A percentile compares a stretch with the other conserved stretches of the same genome.
Evolutionary conservation across 2,113 vertebrate species (phyloP).

Genomic region (Ranitomeya variabilis): DNA sequence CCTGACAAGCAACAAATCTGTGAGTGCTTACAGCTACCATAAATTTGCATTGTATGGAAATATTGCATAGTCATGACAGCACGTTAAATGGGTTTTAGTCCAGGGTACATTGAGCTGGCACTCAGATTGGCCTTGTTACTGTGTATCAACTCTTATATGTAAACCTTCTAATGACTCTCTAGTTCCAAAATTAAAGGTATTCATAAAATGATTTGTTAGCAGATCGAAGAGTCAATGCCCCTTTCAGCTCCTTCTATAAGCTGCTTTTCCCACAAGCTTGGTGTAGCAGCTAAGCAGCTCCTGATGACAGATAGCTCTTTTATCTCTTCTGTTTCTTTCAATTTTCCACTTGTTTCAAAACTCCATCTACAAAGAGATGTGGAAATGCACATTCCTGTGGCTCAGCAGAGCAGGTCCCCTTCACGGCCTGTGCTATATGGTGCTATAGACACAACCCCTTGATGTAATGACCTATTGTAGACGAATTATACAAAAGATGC

Average conservation of each 20-base stretch:
- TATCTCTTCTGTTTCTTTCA: constrained; percentile 40
- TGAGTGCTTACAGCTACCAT: no score
- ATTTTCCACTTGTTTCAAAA: constrained; percentile 46
- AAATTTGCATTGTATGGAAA: no score
- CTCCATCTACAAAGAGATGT: constrained; percentile 39
- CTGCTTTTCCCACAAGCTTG: constrained; percentile 33
- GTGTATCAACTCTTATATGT: background rate
- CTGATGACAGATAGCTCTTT: constrained; percentile 48
- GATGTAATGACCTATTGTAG: constrained; percentile 35
- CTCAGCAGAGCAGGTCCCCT: constrained; percentile 34
- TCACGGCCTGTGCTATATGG: background rate
- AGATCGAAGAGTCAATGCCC: background rate
- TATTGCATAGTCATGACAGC: no score
- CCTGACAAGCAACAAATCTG: no score
- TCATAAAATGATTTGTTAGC: constrained; percentile 20
- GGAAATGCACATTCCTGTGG: constrained; percentile 45
- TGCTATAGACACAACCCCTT: constrained; percentile 1
- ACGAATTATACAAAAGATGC: background rate
- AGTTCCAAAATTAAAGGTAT: background rate
- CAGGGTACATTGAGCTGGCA: background rate
- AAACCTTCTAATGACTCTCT: background rate
- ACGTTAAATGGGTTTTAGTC: background rate
- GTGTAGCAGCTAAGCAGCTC: constrained; percentile 32
- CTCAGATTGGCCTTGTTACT: background rate
- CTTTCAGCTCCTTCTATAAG: constrained; percentile 16